Percentiles rank a stretch among this genome's conserved stretches.
phyloP scores from a whole-genome alignment of 2,888 invertebrate genomes.

The Fragum sueziense region DNA sequence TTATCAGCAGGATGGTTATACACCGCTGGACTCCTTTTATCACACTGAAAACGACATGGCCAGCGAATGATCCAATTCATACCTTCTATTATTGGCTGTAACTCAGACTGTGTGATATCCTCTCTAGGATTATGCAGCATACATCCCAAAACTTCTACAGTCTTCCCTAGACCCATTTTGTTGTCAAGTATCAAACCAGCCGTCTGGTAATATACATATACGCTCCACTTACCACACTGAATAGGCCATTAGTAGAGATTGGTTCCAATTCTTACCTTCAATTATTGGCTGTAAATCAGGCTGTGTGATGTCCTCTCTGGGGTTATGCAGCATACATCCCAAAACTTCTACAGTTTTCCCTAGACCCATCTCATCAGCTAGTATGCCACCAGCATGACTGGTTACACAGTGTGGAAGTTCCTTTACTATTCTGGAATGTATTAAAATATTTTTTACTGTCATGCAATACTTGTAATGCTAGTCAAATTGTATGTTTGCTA shows the following conservation, averaged over 20 bases:
- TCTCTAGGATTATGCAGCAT: conserved; percentile 85
- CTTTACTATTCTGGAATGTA: conserved; percentile 74
- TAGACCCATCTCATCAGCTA: conserved; percentile 92
- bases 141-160: conserved; percentile 88
- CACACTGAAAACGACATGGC: no score
- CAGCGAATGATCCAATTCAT: no score
- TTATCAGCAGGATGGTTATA: conserved; percentile 87
- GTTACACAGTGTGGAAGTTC: conserved; percentile 78
- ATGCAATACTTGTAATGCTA: no score
- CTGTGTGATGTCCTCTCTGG: conserved; percentile 61
- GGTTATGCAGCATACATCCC: conserved; percentile 86
- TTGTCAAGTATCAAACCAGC: conserved; percentile 90
- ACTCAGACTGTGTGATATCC: conserved; percentile 28
- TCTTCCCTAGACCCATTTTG: conserved; percentile 93
- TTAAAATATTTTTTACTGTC: no score
- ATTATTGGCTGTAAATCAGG: conserved; percentile 43
- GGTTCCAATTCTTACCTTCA: conserved; percentile 32
- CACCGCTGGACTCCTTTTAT: no score
- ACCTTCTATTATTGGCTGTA: conserved; percentile 41
- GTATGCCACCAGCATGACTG: conserved; percentile 87
- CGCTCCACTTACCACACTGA: conserved; percentile 76
- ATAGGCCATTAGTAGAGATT: no score
- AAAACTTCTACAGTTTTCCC: conserved; percentile 91
- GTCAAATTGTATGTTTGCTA: no score
- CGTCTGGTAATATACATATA: conserved; percentile 79